These are phyloP conservation scores for Bostrychus sinensis DNA, from an alignment of 2,113 vertebrate species.

Conservation along the genomic window DNA sequence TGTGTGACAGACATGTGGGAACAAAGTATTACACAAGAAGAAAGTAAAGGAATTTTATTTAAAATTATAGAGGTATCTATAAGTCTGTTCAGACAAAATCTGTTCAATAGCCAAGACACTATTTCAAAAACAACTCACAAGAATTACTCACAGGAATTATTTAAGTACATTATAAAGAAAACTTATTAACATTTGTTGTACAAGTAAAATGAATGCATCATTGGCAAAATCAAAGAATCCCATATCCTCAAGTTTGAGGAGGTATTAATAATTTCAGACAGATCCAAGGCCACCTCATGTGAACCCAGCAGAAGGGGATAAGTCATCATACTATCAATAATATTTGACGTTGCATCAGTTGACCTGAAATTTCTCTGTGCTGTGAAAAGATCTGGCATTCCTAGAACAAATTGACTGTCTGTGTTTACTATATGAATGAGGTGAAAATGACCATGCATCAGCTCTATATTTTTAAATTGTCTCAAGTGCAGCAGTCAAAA, in stretches of 20 bases:
- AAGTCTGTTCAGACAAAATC: not conserved
- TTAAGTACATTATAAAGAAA: too few species aligned
- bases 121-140: conserved; percentile 26
- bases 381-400: conserved; percentile 18
- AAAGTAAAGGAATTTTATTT: conserved; percentile 21
- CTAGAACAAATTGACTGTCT: conserved; percentile 22
- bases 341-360: conserved; percentile 1
- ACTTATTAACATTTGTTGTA: too few species aligned
- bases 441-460: conserved; percentile 19
- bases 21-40: conserved; percentile 18
- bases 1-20: conserved; percentile 43
- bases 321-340: conserved; percentile 14
- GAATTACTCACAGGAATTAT: conserved; percentile 13
- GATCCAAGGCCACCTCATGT: conserved; percentile 23
- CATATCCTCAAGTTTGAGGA: conserved; percentile 1
- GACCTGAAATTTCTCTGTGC: conserved; percentile 20
- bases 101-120: conserved; percentile 8
- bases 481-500: conserved; percentile 56
- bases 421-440: conserved; percentile 22
- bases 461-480: conserved; percentile 46
- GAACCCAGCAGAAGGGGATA: conserved; percentile 22
- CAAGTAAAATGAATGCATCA: not conserved
- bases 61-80: conserved; percentile 10
- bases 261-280: conserved; percentile 32
- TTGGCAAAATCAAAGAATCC: not conserved